Percentiles rank a stretch among this genome's conserved stretches.
These are phyloP conservation scores for Psittacula echo DNA, from an alignment of 2,797 vertebrate genomes.

Conservation along the genomic window DNA sequence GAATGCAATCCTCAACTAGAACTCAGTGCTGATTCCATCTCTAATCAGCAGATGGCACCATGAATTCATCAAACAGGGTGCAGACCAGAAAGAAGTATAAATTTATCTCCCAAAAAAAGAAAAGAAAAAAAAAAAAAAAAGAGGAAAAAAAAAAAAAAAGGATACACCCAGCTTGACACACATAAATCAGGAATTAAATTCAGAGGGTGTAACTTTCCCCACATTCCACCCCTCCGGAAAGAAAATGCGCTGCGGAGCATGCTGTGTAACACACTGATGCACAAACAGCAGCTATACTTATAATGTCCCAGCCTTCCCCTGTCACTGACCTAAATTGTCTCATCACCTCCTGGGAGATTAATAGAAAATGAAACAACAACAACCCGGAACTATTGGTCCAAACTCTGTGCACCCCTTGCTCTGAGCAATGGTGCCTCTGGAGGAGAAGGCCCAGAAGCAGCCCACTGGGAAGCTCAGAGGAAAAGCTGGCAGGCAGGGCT, in stretches of 20 bases:
- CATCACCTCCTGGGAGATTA: not conserved
- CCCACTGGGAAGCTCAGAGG: not conserved
- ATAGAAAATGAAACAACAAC: not conserved
- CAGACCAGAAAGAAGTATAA: not conserved
- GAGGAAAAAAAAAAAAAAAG: not conserved
- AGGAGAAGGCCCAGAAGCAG: not conserved
- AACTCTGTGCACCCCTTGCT: not conserved
- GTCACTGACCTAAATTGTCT: conserved; percentile 22
- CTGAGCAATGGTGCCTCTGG: fast-evolving
- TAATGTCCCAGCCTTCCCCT: not conserved
- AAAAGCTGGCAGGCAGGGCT: not conserved
- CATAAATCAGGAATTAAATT: conserved; percentile 61
- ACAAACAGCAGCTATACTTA: not conserved
- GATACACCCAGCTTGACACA: conserved; percentile 41
- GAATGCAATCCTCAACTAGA: not conserved
- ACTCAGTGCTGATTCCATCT: not conserved
- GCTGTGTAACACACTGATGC: not conserved
- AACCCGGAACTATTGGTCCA: not conserved
- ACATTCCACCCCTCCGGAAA: not conserved
- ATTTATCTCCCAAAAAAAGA: not conserved
- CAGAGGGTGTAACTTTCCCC: conserved; percentile 42
- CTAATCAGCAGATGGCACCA: conserved; percentile 75
- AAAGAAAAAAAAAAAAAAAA: not conserved
- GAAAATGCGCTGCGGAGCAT: not conserved
- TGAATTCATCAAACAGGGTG: conserved; percentile 56